Evolutionary conservation across 2,113 vertebrate genomes (phyloP), one percentile per base, ranked within the genome.

Genomic region (Perca flavescens): DNA sequence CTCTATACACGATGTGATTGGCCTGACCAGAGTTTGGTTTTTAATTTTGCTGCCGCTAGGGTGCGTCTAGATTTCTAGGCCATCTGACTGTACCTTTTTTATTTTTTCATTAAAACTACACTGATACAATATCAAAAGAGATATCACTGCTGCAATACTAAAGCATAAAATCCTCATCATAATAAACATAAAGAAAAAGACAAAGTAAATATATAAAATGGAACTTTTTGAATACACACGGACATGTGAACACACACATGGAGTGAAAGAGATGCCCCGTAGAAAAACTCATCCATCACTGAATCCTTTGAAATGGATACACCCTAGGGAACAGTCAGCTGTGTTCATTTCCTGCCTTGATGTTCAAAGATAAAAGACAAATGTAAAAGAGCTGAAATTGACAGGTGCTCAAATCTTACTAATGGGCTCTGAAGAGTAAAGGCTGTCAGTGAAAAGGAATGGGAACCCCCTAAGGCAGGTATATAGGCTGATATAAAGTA

Each of bases 361-460:
- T 82, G 80, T 83, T 10, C 46, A 12, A 6, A 77, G 61, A 80
- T 83, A 62, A 88, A 82, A 82, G 74, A 74, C 50, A 14, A 50
- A 82, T 8, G 46, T 19, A 21, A 61, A 46, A 36, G n/a, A 49
- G 54, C 19, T 46, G 13, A 68, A 77, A 71, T 17, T 46, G 75
- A 58, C 67, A 46, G 58, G 47, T 67, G 56, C 50, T 70, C 31
- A 19, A 1, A 56, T 64, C 34, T 4, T 31, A 2, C 61, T 67
- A 76, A 79, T 69, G 73, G 57, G 12, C 47, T 57, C 22, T 54
- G 28, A 66, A 73, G 71, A 80, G 63, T 83, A 65, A 83, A 56
- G 52, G 72, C 47, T 17, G 36, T 25, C 49, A 67, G 46, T 84
- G 40, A 81, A 78, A 80, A 66, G 34, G 25, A 73, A 40, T 34